A percentile compares a stretch with the other conserved stretches of the same genome.
Evolutionary conservation across 2,888 invertebrate genomes (phyloP).

Genomic region (Stenodera caucasica): DNA sequence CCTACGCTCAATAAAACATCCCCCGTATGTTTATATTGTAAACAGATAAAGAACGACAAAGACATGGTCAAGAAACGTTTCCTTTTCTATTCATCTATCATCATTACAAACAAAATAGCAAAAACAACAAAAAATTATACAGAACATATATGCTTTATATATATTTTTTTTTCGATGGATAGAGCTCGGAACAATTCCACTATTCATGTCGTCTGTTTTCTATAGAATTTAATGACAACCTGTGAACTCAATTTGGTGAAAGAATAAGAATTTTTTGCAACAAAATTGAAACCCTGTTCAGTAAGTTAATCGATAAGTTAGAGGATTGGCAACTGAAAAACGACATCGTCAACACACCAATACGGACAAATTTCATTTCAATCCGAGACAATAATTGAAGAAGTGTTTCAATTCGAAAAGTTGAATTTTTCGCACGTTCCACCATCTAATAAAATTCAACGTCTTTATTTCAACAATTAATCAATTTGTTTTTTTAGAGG

Average conservation of each 20-base stretch:
- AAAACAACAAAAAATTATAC: not conserved
- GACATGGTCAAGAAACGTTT: conserved; percentile 29
- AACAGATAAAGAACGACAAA: conserved; percentile 6
- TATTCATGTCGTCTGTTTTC: not conserved
- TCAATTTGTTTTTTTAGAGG: not conserved
- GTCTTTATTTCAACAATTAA: not conserved
- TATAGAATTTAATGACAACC: conserved; percentile 10
- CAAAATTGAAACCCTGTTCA: conserved; percentile 2
- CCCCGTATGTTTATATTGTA: conserved; percentile 7
- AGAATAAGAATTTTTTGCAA: conserved; percentile 6
- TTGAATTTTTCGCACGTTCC: not conserved
- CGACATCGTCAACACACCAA: not conserved
- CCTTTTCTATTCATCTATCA: conserved; percentile 28
- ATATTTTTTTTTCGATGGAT: not conserved
- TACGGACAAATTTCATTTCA: not conserved
- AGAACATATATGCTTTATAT: not conserved
- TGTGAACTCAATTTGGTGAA: conserved; percentile 7
- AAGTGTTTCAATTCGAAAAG: not conserved
- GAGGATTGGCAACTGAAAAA: not conserved
- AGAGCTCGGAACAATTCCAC: not conserved
- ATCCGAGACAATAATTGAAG: not conserved
- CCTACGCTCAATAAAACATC: conserved; percentile 38
- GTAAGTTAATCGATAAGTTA: conserved; percentile 5
- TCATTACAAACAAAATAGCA: conserved; percentile 36
- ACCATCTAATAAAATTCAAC: not conserved